phyloP scores from a whole-genome alignment of 1,140 invertebrate species.

The Dolichoris vasculosae region DNA sequence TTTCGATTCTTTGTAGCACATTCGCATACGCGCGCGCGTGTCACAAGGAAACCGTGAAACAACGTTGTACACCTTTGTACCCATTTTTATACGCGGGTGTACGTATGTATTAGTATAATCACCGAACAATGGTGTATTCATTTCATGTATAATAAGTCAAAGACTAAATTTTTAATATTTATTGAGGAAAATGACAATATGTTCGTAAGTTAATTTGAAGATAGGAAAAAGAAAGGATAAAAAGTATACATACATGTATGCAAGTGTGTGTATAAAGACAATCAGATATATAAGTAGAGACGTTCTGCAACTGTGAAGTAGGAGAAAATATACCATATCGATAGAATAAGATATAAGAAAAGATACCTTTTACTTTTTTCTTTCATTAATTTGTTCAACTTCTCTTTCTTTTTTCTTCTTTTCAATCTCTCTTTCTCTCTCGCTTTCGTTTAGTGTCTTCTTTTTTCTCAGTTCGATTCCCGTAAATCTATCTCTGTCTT shows the following conservation, averaged over 20 bases:
- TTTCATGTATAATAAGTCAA: background rate
- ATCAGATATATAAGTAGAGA: background rate
- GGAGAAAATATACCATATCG: constrained; percentile 32
- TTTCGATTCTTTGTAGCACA: background rate
- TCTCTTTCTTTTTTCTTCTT: background rate
- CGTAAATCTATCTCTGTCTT: background rate
- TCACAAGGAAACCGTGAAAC: background rate
- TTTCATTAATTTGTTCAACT: background rate
- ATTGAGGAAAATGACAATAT: background rate
- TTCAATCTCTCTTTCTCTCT: background rate
- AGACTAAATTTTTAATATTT: background rate
- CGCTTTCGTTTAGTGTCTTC: background rate
- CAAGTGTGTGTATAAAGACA: background rate
- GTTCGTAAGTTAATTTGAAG: background rate
- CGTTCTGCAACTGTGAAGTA: background rate
- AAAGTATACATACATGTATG: background rate
- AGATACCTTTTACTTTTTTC: constrained; percentile 6
- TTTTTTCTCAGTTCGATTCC: background rate
- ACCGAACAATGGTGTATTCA: background rate
- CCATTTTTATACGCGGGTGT: background rate
- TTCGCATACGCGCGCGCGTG: constrained; percentile 11
- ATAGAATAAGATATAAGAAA: background rate
- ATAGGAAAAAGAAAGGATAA: background rate
- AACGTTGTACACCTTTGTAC: background rate
- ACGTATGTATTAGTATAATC: background rate